phyloP scores from a whole-genome alignment of 2,113 vertebrate species.

The Festucalex cinctus region DNA sequence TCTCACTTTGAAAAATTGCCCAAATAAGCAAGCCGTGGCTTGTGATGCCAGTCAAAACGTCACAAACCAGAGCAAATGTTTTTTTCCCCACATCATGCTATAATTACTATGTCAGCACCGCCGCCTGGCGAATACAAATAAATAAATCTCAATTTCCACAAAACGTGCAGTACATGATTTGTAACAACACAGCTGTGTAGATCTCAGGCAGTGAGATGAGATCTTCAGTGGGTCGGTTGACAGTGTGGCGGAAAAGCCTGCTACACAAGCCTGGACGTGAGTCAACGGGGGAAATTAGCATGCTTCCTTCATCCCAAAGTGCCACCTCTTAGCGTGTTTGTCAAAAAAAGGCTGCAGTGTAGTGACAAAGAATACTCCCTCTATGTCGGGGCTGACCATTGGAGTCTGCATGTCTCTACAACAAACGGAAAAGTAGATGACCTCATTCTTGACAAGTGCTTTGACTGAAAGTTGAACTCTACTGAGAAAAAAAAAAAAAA shows the following conservation, averaged over 20 bases:
- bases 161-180: not conserved
- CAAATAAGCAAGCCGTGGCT: constrained; percentile 3
- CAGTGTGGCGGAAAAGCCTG: constrained; percentile 2
- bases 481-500: constrained; percentile 17
- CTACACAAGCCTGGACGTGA: constrained; percentile 41
- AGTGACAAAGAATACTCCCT: constrained; percentile 1
- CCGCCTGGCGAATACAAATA: not conserved
- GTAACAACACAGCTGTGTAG: not conserved
- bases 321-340: constrained; percentile 24
- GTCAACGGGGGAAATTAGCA: constrained; percentile 9
- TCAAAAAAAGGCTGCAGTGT: constrained; percentile 21
- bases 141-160: not conserved
- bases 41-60: constrained; percentile 1
- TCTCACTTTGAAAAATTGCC: not conserved
- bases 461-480: not conserved
- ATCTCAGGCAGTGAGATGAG: not conserved
- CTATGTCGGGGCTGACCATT: not conserved
- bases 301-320: not conserved
- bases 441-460: not conserved
- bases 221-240: not conserved
- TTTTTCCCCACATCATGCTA: not conserved
- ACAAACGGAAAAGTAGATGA: constrained; percentile 5
- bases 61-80: not conserved
- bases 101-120: not conserved
- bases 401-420: constrained; percentile 18